Evolutionary conservation across 2,888 invertebrate species (phyloP), one percentile per base, ranked within the genome.

Genomic region (Aspidiotus rigidus): DNA sequence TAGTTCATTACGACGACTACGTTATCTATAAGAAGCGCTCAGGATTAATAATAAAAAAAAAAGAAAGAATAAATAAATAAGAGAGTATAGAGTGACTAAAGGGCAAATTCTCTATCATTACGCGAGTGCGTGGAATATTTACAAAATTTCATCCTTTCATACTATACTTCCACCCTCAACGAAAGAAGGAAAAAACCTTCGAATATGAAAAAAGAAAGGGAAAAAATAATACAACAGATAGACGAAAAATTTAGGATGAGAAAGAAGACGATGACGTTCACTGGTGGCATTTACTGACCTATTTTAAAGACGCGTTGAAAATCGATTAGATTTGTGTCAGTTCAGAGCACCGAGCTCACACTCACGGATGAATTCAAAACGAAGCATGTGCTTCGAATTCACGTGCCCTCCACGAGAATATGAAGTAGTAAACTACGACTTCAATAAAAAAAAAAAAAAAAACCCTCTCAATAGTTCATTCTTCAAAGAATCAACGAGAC

Each of bases 231-330:
- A 28, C 1, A 28, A 28, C 28, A 28, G 5, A 28, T 28, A 28
- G 28, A 28, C 28, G 28, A 28, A 28, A 28, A 28, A 28, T 28
- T 28, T 28, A 1, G 28, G 28, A 28, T 28, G 28, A 28, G 28
- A 28, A 28, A 28, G 28, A 28, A 28, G 28, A 28, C 28, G 28
- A n/a, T 13, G 49, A 49, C 49, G 49, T 49, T 49, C 49, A 49
- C n/a, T 49, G 11, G 49, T 49, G 49, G 49, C 49, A 49, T 49
- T 49, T 49, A 49, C 11, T n/a, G 49, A 49, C 49, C 49, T 49
- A 49, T 49, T 49, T 49, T 49, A 49, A 13, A 28, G 28, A 13
- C n/a, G 10, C 49, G 49, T 49, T n/a, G n/a, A 49, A 49, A 49
- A 49, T 49, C 49, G n/a, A 49, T 49, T 13, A n/a, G 49, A n/a